These are phyloP conservation scores for Phoxinus dragarum DNA, from an alignment of 2,797 vertebrate species.

Conservation along the genomic window DNA sequence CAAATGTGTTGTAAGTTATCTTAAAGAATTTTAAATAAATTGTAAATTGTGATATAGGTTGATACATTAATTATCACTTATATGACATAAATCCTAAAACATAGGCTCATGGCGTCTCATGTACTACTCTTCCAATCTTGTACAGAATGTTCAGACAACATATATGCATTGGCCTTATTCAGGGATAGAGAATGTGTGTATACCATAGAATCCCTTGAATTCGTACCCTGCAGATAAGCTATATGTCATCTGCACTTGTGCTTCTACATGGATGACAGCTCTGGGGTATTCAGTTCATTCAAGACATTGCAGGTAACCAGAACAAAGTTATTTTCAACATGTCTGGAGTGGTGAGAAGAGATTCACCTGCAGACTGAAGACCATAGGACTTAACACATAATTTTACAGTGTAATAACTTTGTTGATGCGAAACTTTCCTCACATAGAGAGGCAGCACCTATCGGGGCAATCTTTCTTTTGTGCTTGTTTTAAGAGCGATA, in stretches of 20 bases:
- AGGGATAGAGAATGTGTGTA: background rate
- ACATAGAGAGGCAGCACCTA: too few relatives aligned
- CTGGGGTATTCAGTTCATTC: slow-evolving; percentile 6
- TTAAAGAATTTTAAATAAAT: too few relatives aligned
- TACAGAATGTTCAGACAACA: background rate
- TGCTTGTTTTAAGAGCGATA: too few relatives aligned
- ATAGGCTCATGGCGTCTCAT: background rate
- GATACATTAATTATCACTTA: too few relatives aligned
- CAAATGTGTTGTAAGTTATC: too few relatives aligned
- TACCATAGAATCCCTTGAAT: background rate
- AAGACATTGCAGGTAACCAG: slow-evolving; percentile 1
- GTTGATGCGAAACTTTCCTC: too few relatives aligned
- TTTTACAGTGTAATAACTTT: too few relatives aligned
- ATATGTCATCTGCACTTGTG: background rate
- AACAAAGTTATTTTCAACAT: slow-evolving; percentile 12
- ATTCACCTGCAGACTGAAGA: slow-evolving; percentile 21
- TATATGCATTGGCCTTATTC: background rate
- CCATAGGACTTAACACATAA: background rate
- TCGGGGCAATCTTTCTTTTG: too few relatives aligned
- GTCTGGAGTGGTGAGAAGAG: slow-evolving; percentile 17
- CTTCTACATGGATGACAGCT: background rate
- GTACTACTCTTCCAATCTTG: background rate
- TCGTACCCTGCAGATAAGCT: background rate
- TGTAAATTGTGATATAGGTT: too few relatives aligned
- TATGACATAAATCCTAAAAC: too few relatives aligned